These are phyloP conservation scores for Peromyscus leucopus DNA, from an alignment of 2,113 vertebrate species.

Conservation along the genomic window DNA sequence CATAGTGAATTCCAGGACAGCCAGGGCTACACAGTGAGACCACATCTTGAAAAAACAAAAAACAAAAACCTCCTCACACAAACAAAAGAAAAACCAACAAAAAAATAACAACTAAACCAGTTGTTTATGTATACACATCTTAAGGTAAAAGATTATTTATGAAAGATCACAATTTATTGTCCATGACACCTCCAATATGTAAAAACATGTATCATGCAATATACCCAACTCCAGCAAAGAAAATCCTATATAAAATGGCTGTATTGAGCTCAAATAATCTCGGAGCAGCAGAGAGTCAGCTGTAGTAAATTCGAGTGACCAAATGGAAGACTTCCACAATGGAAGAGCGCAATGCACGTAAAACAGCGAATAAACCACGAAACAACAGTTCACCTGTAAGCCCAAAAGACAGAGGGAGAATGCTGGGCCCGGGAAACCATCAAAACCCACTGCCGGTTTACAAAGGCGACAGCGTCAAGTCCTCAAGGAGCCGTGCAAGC, in stretches of 20 bases:
- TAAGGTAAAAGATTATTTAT: conserved; percentile 67
- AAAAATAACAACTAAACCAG: not conserved
- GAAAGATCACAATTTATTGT: conserved; percentile 50
- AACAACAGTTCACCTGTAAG: not conserved
- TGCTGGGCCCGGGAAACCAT: not conserved
- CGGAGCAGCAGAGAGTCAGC: not conserved
- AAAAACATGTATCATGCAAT: conserved; percentile 40
- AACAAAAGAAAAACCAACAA: not conserved
- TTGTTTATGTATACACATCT: not conserved
- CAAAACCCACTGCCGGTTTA: not conserved
- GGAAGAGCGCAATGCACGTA: not conserved
- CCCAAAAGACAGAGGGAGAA: not conserved
- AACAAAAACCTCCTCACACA: accelerated
- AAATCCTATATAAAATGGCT: conserved; percentile 14
- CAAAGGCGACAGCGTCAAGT: conserved; percentile 20
- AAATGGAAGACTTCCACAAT: not conserved
- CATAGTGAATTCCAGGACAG: not conserved
- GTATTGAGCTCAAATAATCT: not conserved
- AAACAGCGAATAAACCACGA: conserved; percentile 32
- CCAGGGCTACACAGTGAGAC: not conserved
- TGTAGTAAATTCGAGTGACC: not conserved
- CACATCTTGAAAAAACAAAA: not conserved
- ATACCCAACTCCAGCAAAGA: conserved; percentile 51
- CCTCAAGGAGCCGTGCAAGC: not conserved
- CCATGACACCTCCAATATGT: conserved; percentile 17